Evolutionary conservation across 2,113 vertebrate genomes (phyloP).

Genomic region (Paradisaea rubra): DNA sequence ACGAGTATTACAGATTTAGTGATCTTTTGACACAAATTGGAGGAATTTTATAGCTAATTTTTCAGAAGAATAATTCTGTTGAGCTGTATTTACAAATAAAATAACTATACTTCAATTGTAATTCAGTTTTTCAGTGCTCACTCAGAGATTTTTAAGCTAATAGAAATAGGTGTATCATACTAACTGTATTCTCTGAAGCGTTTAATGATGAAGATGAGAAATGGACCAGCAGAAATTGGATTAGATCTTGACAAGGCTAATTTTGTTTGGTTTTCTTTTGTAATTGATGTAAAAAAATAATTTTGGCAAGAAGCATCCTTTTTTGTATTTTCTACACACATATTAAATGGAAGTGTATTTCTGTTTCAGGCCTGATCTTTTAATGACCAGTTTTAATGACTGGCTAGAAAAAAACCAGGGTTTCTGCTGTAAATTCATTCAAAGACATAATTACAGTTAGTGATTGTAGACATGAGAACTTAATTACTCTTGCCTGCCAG

Average conservation of each 20-base stretch:
- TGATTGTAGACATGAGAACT: neutral
- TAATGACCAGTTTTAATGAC: neutral
- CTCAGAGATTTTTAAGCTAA: neutral
- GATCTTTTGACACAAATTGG: neutral
- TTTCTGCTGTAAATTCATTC: neutral
- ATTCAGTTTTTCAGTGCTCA: neutral
- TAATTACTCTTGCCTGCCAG: neutral
- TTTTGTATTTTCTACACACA: neutral
- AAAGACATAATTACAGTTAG: neutral
- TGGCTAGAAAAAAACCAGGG: rapidly evolving
- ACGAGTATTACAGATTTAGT: rapidly evolving
- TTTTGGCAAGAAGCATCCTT: neutral
- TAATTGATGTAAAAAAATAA: neutral
- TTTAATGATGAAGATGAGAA: neutral
- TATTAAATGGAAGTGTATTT: neutral
- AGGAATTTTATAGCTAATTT: neutral
- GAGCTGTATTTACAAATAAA: neutral
- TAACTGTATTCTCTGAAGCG: neutral
- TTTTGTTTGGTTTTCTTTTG: neutral
- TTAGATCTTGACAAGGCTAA: neutral
- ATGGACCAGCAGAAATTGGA: neutral
- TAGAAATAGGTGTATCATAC: neutral
- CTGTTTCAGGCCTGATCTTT: neutral
- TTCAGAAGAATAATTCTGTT: neutral
- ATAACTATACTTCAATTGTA: neutral